Conservation (phyloP, 2,797 vertebrate species). For the Hylomyscus alleni region DNA sequence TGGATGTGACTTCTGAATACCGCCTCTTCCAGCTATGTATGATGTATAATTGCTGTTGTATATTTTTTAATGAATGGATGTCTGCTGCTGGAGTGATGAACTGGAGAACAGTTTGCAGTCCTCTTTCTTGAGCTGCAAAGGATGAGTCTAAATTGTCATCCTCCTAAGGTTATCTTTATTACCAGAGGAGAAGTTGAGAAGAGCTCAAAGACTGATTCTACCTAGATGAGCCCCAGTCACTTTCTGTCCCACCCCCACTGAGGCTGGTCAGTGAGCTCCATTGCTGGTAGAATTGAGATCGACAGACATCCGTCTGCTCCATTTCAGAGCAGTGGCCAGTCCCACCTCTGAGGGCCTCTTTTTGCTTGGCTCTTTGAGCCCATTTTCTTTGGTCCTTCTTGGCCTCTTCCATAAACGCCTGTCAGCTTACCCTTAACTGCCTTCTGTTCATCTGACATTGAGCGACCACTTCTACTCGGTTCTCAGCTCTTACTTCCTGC, state of each 20-base stretch:
- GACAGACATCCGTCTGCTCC: neutral
- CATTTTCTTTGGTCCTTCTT: slow-evolving; percentile 8
- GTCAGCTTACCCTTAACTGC: neutral
- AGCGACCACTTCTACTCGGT: neutral
- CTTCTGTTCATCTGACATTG: neutral
- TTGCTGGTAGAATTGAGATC: neutral
- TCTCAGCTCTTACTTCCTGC: neutral
- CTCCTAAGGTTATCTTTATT: neutral
- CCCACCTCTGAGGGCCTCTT: neutral
- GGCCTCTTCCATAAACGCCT: slow-evolving; percentile 15
- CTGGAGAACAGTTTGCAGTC: slow-evolving; percentile 14
- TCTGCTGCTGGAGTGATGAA: slow-evolving; percentile 30
- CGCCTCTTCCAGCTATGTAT: neutral
- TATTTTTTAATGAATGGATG: neutral
- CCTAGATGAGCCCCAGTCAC: neutral
- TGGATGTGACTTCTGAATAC: neutral
- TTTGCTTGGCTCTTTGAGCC: slow-evolving; percentile 7
- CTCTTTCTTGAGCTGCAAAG: neutral
- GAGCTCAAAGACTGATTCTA: neutral
- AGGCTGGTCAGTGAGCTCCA: neutral
- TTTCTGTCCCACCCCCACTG: neutral
- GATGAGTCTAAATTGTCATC: slow-evolving; percentile 9
- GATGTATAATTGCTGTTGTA: neutral
- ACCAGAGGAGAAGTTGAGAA: neutral
- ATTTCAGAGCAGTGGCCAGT: neutral